Evolutionary conservation across 1,140 invertebrate genomes (phyloP).

Genomic region (Apis mellifera): Amel_HAv3.1 CM009936.2:11481001-11481500

Average conservation of each 20-base stretch:
- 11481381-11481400: no score
- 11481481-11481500: no score
- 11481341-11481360: no score
- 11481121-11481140: constrained; percentile 26
- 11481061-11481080: background rate
- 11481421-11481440: no score
- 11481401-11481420: no score
- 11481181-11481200: constrained; percentile 29
- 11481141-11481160: constrained; percentile 35
- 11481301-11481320: background rate
- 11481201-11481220: background rate
- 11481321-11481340: no score
- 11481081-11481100: constrained; percentile 20
- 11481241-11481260: constrained; percentile 50
- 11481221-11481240: background rate
- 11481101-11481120: constrained; percentile 48
- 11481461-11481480: no score
- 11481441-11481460: no score
- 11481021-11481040: background rate
- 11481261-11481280: background rate
- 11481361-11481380: no score
- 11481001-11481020: background rate
- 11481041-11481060: background rate
- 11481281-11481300: background rate
- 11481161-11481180: background rate